These are phyloP conservation scores for Danio aesculapii DNA, from an alignment of 2,797 vertebrate species.

Conservation along the genomic window DNA sequence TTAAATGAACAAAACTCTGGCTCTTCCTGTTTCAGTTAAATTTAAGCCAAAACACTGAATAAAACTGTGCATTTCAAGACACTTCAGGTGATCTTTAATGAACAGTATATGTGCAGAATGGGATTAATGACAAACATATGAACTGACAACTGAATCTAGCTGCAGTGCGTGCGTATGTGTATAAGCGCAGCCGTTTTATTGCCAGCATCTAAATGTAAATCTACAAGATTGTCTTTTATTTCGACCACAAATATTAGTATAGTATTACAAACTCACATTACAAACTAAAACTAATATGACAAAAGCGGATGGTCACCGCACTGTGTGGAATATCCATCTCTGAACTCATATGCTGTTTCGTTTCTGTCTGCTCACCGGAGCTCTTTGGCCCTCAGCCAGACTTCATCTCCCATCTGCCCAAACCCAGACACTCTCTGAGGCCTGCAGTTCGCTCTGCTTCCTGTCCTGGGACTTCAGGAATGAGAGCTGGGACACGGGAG, in stretches of 20 bases:
- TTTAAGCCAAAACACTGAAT: too few relatives aligned
- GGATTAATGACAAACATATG: too few relatives aligned
- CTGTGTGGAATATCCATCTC: conserved; percentile 55
- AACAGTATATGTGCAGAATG: too few relatives aligned
- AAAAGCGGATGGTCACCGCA: conserved; percentile 47
- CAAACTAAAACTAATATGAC: conserved; percentile 36
- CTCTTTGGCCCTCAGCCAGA: conserved; percentile 49
- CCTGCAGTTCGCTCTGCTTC: conserved; percentile 60
- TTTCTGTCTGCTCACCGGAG: conserved; percentile 55
- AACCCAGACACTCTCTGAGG: conserved; percentile 49
- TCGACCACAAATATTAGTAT: not conserved
- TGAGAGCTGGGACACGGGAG: conserved; percentile 52
- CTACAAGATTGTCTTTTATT: too few relatives aligned
- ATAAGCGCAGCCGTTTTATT: too few relatives aligned
- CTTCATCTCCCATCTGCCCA: conserved; percentile 38
- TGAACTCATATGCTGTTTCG: conserved; percentile 65
- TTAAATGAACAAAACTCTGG: too few relatives aligned
- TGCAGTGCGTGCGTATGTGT: too few relatives aligned
- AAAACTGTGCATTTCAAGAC: too few relatives aligned
- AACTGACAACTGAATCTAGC: too few relatives aligned
- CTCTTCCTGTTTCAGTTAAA: too few relatives aligned
- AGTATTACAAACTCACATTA: not conserved
- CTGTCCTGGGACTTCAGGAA: conserved; percentile 66
- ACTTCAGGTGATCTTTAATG: too few relatives aligned
- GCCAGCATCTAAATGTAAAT: too few relatives aligned